Conservation (phyloP, 2,113 vertebrate genomes). For the Scolopax mira region DNA sequence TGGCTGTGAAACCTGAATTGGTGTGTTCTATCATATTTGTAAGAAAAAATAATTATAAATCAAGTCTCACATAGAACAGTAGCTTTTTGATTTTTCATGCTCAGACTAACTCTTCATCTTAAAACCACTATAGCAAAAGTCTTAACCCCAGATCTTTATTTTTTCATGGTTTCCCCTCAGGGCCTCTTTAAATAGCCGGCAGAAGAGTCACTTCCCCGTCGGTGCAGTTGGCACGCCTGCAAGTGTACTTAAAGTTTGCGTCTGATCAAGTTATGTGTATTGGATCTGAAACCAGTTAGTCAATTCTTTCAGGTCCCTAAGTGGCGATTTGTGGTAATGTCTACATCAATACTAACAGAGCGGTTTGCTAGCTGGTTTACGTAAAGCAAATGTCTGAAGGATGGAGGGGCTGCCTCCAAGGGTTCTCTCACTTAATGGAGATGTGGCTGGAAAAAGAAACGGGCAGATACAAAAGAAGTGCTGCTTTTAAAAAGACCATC, state of each 20-base stretch:
- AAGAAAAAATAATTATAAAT: background rate
- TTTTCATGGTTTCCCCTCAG: conserved; percentile 56
- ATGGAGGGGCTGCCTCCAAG: conserved; percentile 58
- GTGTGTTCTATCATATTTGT: background rate
- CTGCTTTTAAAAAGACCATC: background rate
- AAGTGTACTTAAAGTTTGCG: conserved; percentile 86
- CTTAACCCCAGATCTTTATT: conserved; percentile 52
- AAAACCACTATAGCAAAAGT: background rate
- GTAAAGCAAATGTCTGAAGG: conserved; percentile 77
- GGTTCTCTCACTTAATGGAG: conserved; percentile 32
- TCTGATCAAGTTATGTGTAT: conserved; percentile 86
- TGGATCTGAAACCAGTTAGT: conserved; percentile 86
- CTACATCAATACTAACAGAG: conserved; percentile 82
- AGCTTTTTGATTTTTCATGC: background rate
- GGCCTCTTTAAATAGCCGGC: conserved; percentile 65
- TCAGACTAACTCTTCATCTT: background rate
- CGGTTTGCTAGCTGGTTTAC: conserved; percentile 76
- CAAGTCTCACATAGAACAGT: background rate
- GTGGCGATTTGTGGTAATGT: conserved; percentile 88
- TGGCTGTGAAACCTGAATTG: background rate
- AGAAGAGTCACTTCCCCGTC: conserved; percentile 65
- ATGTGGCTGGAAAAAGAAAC: background rate
- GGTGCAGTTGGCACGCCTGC: conserved; percentile 70
- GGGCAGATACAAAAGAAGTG: background rate
- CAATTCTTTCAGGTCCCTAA: conserved; percentile 84